phyloP scores from a whole-genome alignment of 2,888 invertebrate species.

The Eupelmus urozonus region DNA sequence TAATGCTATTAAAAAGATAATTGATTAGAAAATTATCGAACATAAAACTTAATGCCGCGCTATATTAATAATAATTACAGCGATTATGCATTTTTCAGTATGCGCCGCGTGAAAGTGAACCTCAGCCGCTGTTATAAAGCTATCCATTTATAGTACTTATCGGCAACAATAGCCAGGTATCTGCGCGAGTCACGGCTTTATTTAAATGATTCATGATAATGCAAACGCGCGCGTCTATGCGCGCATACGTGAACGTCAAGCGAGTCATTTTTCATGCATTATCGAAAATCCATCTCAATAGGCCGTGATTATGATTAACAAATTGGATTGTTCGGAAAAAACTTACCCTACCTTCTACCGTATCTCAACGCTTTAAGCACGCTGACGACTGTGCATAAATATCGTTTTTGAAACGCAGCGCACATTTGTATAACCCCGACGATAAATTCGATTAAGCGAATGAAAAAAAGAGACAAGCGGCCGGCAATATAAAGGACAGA shows the following conservation, averaged over 20 bases:
- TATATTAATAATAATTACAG: slow-evolving; percentile 19
- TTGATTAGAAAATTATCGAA: slow-evolving; percentile 11
- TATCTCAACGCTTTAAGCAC: not conserved
- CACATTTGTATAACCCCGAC: not conserved
- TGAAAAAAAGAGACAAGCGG: not conserved
- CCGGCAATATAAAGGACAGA: not conserved
- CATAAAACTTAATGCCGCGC: not conserved
- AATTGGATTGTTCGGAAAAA: slow-evolving; percentile 16
- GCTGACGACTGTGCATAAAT: not conserved
- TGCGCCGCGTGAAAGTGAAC: slow-evolving; percentile 1
- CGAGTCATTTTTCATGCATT: slow-evolving; percentile 25
- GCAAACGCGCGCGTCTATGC: not conserved
- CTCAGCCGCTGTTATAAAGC: not conserved
- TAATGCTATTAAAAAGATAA: not conserved
- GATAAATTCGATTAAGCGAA: not conserved
- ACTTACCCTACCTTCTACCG: not conserved
- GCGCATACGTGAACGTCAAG: not conserved
- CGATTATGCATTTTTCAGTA: not conserved
- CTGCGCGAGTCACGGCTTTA: slow-evolving; percentile 33
- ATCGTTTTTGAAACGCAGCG: not conserved
- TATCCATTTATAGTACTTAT: slow-evolving; percentile 32
- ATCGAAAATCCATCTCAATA: slow-evolving; percentile 22
- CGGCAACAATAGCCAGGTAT: slow-evolving; percentile 27
- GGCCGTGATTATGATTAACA: slow-evolving; percentile 5
- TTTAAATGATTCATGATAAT: slow-evolving; percentile 43